Conservation (phyloP, 37 sponge, comb jelly and placozoan species). For the Bolinopsis microptera region DNA sequence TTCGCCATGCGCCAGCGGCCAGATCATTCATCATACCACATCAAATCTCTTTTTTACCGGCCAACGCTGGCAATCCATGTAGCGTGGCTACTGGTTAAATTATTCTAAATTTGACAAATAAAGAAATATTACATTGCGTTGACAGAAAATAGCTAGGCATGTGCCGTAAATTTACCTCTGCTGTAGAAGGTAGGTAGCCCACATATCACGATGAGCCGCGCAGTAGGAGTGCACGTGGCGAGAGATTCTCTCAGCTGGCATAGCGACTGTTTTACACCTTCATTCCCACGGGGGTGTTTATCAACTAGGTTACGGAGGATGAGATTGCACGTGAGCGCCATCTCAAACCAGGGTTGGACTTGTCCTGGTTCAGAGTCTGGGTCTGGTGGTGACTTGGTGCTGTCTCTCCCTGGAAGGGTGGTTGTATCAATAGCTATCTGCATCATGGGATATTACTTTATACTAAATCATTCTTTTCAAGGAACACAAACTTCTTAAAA, state of each 20-base stretch:
- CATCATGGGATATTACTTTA: neutral
- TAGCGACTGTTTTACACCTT: conserved; percentile 16
- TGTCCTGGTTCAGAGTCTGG: neutral
- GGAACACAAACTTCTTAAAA: no score
- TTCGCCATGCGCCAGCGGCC: no score
- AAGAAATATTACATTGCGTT: no score
- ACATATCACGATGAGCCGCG: conserved; percentile 9
- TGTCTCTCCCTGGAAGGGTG: neutral
- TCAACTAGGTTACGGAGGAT: neutral
- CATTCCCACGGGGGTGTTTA: neutral
- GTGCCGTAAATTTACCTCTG: no score
- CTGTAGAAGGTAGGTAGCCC: conserved; percentile 51
- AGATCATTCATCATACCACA: no score
- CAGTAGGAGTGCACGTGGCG: neutral
- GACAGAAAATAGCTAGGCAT: no score
- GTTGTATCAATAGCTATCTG: no score
- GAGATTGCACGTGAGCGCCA: conserved; percentile 7
- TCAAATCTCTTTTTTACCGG: no score
- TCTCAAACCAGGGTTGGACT: conserved; percentile 20
- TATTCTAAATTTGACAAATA: no score
- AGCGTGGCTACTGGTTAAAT: no score
- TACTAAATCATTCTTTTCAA: neutral
- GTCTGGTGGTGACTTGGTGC: conserved; percentile 41
- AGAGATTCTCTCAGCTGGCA: conserved; percentile 2
- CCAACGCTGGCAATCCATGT: no score